Conservation (phyloP, 2,113 vertebrate genomes). For the Azemiops feae region DNA sequence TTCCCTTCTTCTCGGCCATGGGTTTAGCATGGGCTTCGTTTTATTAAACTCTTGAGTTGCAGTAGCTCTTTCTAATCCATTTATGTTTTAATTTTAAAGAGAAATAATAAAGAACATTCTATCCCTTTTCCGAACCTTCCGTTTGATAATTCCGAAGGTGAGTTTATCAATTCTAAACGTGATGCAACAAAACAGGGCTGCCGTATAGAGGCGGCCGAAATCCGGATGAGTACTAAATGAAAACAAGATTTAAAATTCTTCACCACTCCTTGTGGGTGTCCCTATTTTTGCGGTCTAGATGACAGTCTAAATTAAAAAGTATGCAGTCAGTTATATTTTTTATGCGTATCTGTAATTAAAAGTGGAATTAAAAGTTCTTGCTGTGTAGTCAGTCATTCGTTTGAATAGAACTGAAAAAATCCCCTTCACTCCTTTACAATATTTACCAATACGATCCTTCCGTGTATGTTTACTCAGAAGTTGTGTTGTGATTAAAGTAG, state of each 20-base stretch:
- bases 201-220: not conserved
- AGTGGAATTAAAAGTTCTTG: not conserved
- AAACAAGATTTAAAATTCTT: not conserved
- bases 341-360: not conserved
- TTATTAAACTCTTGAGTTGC: not conserved
- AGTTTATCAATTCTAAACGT: not conserved
- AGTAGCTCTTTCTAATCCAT: not conserved
- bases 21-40: not conserved
- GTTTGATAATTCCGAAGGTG: not conserved
- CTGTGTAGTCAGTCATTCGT: not conserved
- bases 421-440: not conserved
- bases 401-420: not conserved
- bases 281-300: not conserved
- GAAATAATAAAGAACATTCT: not conserved
- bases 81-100: not conserved
- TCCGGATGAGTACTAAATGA: not conserved
- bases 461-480: not conserved
- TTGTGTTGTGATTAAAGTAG: not conserved
- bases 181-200: not conserved
- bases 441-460: not conserved
- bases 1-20: not conserved
- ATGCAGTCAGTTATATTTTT: not conserved
- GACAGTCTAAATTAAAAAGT: not conserved
- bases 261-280: not conserved
- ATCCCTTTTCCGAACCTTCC: not conserved